These are phyloP conservation scores for Parnassius apollo DNA, from an alignment of 2,888 invertebrate species.

Conservation along the genomic window DNA sequence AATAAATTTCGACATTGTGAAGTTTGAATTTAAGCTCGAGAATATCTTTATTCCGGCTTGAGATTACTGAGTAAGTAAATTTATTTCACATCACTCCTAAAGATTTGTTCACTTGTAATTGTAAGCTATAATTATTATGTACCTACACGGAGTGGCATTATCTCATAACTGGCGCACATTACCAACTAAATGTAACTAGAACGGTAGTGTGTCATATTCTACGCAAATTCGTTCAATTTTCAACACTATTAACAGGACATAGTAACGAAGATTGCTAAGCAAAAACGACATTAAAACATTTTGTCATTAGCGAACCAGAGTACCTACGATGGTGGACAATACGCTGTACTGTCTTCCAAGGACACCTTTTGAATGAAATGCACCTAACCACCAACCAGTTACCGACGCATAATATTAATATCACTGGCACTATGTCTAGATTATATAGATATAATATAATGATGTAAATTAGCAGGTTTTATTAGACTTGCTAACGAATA, in stretches of 20 bases:
- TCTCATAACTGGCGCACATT: constrained; percentile 13
- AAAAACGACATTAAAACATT: constrained; percentile 1
- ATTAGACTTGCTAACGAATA: no score
- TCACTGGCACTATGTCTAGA: no score
- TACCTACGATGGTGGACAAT: constrained; percentile 17
- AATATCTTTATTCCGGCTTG: no score
- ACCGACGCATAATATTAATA: no score
- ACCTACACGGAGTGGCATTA: constrained; percentile 8
- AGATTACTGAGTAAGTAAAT: no score
- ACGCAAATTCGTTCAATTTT: constrained; percentile 7
- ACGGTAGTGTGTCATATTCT: constrained; percentile 15
- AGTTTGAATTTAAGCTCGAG: no score
- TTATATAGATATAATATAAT: no score
- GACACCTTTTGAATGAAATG: neutral
- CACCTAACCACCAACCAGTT: neutral
- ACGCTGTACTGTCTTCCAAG: constrained; percentile 2
- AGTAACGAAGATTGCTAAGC: constrained; percentile 5
- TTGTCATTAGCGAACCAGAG: constrained; percentile 1
- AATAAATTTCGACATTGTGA: no score
- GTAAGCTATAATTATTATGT: constrained; percentile 8
- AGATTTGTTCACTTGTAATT: neutral
- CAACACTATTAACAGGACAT: neutral
- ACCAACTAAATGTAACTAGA: constrained; percentile 25
- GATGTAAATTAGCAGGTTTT: no score
- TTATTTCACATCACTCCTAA: neutral